Evolutionary conservation across 2,113 vertebrate genomes (phyloP).

Genomic region (Pluvialis apricaria): DNA sequence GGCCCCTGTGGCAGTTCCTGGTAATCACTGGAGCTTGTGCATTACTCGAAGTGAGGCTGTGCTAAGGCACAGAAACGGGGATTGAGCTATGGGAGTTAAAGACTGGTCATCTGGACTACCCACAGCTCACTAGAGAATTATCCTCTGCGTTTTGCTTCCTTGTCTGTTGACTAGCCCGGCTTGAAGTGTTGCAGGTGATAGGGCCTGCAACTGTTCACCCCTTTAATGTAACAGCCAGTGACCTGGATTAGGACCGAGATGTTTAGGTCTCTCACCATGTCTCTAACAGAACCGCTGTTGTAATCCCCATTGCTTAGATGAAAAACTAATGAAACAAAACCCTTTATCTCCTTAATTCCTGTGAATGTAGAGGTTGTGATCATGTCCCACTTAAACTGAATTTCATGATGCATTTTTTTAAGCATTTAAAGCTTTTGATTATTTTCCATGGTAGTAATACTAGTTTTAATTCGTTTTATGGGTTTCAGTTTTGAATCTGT

Average conservation of each 20-base stretch:
- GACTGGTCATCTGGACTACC: neutral
- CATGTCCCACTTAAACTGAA: neutral
- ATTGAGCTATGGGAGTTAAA: neutral
- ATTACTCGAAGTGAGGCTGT: neutral
- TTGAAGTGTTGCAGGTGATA: neutral
- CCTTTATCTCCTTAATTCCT: slow-evolving; percentile 56
- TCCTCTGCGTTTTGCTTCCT: neutral
- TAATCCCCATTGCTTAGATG: slow-evolving; percentile 56
- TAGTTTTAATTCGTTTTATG: neutral
- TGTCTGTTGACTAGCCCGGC: neutral
- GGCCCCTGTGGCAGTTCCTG: too few relatives aligned
- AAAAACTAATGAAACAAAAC: slow-evolving; percentile 57
- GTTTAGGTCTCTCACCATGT: neutral
- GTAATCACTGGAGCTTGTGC: neutral
- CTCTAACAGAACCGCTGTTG: slow-evolving; percentile 32
- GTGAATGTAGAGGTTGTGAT: neutral
- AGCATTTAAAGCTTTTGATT: slow-evolving; percentile 1
- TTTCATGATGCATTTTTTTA: neutral
- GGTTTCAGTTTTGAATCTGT: neutral
- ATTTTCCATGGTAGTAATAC: neutral
- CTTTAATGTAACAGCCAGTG: neutral
- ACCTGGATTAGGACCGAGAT: neutral
- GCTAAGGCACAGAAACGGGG: neutral
- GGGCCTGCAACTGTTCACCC: neutral
- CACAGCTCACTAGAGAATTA: neutral